phyloP scores from a whole-genome alignment of 2,113 vertebrate species.

The Gallinago jamesoni region DNA sequence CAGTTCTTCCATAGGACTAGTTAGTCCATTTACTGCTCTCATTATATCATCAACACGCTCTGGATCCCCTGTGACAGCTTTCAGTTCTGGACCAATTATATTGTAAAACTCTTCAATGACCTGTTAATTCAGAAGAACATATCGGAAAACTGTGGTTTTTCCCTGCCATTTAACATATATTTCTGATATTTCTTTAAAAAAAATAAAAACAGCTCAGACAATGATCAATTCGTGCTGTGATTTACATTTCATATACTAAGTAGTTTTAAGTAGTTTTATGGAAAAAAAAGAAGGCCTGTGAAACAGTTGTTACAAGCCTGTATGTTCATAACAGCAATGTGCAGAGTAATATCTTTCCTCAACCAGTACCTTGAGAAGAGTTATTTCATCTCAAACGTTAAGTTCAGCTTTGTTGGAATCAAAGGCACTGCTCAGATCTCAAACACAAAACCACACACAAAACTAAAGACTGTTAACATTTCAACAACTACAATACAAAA shows the following conservation, averaged over 20 bases:
- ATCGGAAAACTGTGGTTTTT: neutral
- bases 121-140: constrained; percentile 62
- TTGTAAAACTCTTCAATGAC: constrained; percentile 87
- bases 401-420: neutral
- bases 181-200: neutral
- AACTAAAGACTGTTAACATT: neutral
- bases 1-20: constrained; percentile 79
- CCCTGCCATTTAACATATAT: neutral
- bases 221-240: neutral
- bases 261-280: neutral
- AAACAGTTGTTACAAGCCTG: neutral
- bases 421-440: neutral
- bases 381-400: neutral
- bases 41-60: constrained; percentile 82
- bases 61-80: constrained; percentile 83
- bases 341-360: neutral
- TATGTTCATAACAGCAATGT: neutral
- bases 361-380: neutral
- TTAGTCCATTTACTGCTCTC: constrained; percentile 79
- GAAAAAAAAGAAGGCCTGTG: neutral
- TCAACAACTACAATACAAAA: neutral
- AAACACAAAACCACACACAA: neutral
- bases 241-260: neutral
- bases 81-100: constrained; percentile 87
- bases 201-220: neutral